A percentile compares a stretch with the other conserved stretches of the same genome.
Evolutionary conservation across 2,888 invertebrate genomes (phyloP).

Genomic region (Andrena chrysosceles): DNA sequence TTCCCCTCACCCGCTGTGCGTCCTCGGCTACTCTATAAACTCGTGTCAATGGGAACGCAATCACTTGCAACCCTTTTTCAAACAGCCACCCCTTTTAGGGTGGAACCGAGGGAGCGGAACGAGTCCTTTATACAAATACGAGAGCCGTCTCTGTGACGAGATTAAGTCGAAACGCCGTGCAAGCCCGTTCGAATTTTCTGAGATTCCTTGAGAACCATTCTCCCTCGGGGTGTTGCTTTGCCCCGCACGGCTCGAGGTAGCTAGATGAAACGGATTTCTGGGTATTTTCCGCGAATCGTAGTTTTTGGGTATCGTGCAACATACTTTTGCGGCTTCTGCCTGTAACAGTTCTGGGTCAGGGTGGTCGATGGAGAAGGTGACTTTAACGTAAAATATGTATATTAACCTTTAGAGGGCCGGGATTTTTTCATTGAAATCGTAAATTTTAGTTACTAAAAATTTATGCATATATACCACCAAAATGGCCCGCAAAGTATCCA

Average conservation of each 20-base stretch:
- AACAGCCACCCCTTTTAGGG: slow-evolving; percentile 34
- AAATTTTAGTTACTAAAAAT: too few relatives aligned
- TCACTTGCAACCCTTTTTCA: slow-evolving; percentile 69
- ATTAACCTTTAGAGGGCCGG: too few relatives aligned
- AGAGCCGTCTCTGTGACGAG: slow-evolving; percentile 53
- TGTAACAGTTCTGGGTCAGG: too few relatives aligned
- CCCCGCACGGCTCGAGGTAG: not conserved
- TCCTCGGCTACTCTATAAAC: slow-evolving; percentile 71
- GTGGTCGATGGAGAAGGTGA: too few relatives aligned
- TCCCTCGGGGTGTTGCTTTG: not conserved
- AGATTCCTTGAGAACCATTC: slow-evolving; percentile 37
- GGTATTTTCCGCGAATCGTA: not conserved
- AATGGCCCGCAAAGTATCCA: too few relatives aligned
- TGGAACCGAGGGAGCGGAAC: slow-evolving; percentile 30
- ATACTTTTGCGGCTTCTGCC: too few relatives aligned
- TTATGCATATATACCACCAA: too few relatives aligned
- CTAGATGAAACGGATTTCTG: not conserved
- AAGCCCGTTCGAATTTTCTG: slow-evolving; percentile 52
- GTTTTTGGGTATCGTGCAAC: not conserved
- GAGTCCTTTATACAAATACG: slow-evolving; percentile 67
- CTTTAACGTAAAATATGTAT: too few relatives aligned
- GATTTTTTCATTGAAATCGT: too few relatives aligned
- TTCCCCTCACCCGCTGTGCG: slow-evolving; percentile 37
- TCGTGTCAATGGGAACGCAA: slow-evolving; percentile 77
- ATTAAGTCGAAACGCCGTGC: slow-evolving; percentile 64